Evolutionary conservation across 2,888 invertebrate genomes (phyloP), one percentile per base, ranked within the genome.

Genomic region (Dusona sp.): DNA sequence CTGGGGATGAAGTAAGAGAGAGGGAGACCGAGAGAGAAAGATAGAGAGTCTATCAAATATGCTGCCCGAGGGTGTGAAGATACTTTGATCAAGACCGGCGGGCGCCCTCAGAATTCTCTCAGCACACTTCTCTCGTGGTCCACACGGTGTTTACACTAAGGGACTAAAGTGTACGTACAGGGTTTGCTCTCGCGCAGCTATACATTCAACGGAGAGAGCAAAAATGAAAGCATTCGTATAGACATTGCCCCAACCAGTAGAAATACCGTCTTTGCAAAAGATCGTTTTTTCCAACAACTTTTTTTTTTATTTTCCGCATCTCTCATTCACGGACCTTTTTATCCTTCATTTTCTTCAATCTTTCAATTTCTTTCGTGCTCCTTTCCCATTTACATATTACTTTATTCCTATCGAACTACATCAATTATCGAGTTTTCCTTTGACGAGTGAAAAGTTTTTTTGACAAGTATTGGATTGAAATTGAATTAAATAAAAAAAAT

Each of bases 41-140:
- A 87, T 84, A 87, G 87, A 89, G 87, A 88, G 89, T 89, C 89
- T 92, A 92, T 92, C 92, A 92, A 92, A 92, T 93, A 93, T 92
- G 91, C 90, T 91, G 92, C 92, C 92, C 87, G 90, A 87, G 93
- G 93, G 92, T 93, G 93, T 92, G 91, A 92, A 92, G 91, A 91
- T 92, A 92, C 93, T 93, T 93, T 93, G 93, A 93, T 93, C 93
- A 91, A 90, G 90, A 91, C 89, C 89, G 88, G 90, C 90, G 89
- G 86, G 88, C 88, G 85, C 89, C 89, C 88, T 89, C 87, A 88
- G 87, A 87, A 87, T 87, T 89, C 88, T 84, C 88, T 89, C 86
- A 77, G 85, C 82, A 70, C 87, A 74, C 87, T 79, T 82, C 87
- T 83, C 87, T 87, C 87, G 89, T 86, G 89, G 89, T 88, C 88